Evolutionary conservation across 2,113 vertebrate species (phyloP).

Genomic region (Apistogramma diplotaenia): DNA sequence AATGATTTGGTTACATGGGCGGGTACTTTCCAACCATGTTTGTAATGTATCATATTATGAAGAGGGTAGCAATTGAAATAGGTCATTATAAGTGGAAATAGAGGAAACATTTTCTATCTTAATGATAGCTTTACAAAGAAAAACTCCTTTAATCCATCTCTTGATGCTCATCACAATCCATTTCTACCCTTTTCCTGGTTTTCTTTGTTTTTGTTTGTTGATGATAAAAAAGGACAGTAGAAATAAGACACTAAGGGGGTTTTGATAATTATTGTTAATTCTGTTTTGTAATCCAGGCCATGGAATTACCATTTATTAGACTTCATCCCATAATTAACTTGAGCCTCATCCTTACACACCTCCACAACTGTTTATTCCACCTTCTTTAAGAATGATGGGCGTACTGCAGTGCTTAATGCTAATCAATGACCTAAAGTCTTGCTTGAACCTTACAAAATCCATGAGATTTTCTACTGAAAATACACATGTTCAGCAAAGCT

Average conservation of each 20-base stretch:
- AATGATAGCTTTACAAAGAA: neutral
- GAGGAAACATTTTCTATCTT: neutral
- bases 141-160: neutral
- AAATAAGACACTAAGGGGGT: neutral
- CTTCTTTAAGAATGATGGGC: too few relatives aligned
- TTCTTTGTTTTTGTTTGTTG: neutral
- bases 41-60: slow-evolving; percentile 16
- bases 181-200: neutral
- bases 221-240: neutral
- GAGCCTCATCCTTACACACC: neutral
- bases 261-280: neutral
- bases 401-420: too few relatives aligned
- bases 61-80: neutral
- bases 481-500: neutral
- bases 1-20: slow-evolving; percentile 52
- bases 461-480: neutral
- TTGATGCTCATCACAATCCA: neutral
- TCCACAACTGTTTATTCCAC: neutral
- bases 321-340: neutral
- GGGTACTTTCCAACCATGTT: slow-evolving; percentile 15
- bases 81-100: slow-evolving; percentile 39
- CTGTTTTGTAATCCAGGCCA: neutral
- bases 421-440: too few relatives aligned
- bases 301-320: neutral
- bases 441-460: too few relatives aligned